Conservation (phyloP, 2,113 vertebrate species). For the Puntigrus tetrazona region DNA sequence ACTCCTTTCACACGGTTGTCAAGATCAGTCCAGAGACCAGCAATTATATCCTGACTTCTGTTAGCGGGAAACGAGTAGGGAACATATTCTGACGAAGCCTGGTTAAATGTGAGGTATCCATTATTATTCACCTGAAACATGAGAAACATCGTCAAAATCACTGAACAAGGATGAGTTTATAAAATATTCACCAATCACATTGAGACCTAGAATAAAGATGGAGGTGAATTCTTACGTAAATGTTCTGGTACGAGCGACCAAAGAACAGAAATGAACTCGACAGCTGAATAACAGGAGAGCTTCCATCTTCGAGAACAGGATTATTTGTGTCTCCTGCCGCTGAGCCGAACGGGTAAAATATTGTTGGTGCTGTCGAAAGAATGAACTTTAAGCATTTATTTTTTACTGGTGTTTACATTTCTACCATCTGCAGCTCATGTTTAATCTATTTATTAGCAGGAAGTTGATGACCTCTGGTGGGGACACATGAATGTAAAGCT, state of each 20-base stretch:
- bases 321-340: not conserved
- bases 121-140: slow-evolving; percentile 39
- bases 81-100: rapidly evolving
- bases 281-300: not conserved
- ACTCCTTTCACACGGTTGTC: slow-evolving; percentile 38
- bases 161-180: not conserved
- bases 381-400: too few species aligned
- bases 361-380: not conserved
- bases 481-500: too few species aligned
- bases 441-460: too few species aligned
- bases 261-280: too few species aligned
- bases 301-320: not conserved
- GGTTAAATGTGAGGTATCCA: slow-evolving; percentile 39
- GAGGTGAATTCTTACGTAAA: slow-evolving; percentile 8
- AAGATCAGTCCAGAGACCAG: slow-evolving; percentile 56
- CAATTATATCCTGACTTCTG: slow-evolving; percentile 26
- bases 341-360: not conserved
- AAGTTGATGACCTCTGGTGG: too few species aligned
- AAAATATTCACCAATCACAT: not conserved
- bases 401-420: too few species aligned
- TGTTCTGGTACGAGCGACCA: not conserved
- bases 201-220: too few species aligned
- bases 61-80: not conserved
- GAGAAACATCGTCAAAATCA: not conserved
- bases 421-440: too few species aligned